Evolutionary conservation across 1,140 invertebrate species (phyloP), one percentile per base, ranked within the genome.

Genomic region (Nasonia longicornis): DNA sequence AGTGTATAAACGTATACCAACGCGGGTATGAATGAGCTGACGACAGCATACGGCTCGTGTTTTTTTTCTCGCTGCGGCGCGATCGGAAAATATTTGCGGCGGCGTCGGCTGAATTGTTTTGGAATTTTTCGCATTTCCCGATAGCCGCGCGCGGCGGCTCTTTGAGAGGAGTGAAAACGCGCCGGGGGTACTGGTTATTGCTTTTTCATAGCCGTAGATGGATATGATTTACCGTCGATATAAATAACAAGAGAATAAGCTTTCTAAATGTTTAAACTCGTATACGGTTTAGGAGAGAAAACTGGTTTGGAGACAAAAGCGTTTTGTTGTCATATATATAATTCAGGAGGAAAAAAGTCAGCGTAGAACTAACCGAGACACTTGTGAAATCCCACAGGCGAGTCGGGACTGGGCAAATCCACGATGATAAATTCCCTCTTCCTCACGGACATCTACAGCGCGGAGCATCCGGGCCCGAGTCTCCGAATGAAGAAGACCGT

Each of bases 351-450:
- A 58, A 58, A n/a, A 58, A 52, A 16, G 14, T 52, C 12, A 2
- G 14, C 48, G 3, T 2, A 58, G 48, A 58, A 58, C 52, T 58
- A 58, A 58, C 52, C 52, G 52, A 58, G 52, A n/a, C 52, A n/a
- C 52, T 58, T 58, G 16, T 7, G 52, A 58, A 58, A 58, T 58
- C 52, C 52, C 52, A 58, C 52, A 94, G 97, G 97, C 85, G 97
- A 99, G 92, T 98, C 97, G 31, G 98, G 98, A 14, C 92, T 99
- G 42, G 99, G 99, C 38, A 99, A 99, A 92, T 99, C 98, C 12
- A 99, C 99, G 11, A 92, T 99, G 85, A 98, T 99, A 88, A 99
- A 99, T 92, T 99, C 98, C n/a, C 95, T 99, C 94, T 99, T 99
- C 92, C 92, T 99, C 72, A 96, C 98, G 80, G 99, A 99, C 86